A percentile compares a stretch with the other conserved stretches of the same genome.
Conservation (phyloP, 2,797 vertebrate genomes). For the Nyctibius grandis region DNA sequence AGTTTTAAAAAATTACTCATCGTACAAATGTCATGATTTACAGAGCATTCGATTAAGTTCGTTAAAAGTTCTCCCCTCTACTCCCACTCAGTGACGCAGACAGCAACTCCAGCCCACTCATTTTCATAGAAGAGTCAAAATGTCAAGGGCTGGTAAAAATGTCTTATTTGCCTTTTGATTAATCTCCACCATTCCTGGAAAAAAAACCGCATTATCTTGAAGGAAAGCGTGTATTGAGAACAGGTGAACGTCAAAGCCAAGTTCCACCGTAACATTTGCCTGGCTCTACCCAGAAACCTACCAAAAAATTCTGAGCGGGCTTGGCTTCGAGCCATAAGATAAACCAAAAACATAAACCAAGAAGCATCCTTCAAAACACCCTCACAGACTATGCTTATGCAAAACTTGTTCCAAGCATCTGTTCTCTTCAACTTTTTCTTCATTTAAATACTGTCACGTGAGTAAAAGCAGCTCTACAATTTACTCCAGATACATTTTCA, state of each 20-base stretch:
- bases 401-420: conserved; percentile 37
- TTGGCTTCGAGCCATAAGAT: not conserved
- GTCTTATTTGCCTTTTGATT: conserved; percentile 13
- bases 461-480: not conserved
- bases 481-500: conserved; percentile 31
- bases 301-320: not conserved
- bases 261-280: not conserved
- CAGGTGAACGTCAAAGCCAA: not conserved
- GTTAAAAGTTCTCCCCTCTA: conserved; percentile 24
- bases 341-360: conserved; percentile 26
- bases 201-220: not conserved
- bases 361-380: not conserved
- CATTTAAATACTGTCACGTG: not conserved
- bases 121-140: conserved; percentile 41
- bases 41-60: not conserved
- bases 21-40: conserved; percentile 9
- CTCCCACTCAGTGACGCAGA: conserved; percentile 54
- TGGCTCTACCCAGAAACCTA: not conserved
- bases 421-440: conserved; percentile 27
- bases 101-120: conserved; percentile 27
- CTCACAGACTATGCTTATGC: conserved; percentile 4
- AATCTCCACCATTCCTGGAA: not conserved
- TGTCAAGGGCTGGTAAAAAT: conserved; percentile 37
- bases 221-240: not conserved
- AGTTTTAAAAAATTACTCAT: not conserved